phyloP scores from a whole-genome alignment of 2,888 invertebrate species.

The Calephelis perditalis region DNA sequence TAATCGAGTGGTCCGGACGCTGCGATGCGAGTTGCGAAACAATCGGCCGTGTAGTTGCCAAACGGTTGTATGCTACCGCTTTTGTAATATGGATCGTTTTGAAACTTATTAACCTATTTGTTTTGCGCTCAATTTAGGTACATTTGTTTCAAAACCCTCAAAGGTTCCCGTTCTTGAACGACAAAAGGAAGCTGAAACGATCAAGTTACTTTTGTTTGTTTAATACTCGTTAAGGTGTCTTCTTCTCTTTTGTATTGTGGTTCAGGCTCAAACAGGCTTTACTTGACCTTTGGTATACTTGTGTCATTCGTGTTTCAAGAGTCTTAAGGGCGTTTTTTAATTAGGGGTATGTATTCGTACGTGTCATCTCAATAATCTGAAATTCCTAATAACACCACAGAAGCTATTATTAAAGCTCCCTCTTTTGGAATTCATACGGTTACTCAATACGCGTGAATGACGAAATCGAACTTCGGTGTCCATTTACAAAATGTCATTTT shows the following conservation, averaged over 20 bases:
- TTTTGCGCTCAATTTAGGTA: slow-evolving; percentile 58
- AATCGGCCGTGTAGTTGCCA: slow-evolving; percentile 64
- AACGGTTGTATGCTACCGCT: slow-evolving; percentile 71
- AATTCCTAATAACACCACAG: no score
- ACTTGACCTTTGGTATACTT: slow-evolving; percentile 20
- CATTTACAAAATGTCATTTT: no score
- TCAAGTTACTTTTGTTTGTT: slow-evolving; percentile 71
- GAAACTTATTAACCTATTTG: slow-evolving; percentile 75
- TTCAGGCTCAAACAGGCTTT: slow-evolving; percentile 23
- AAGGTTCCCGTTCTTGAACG: slow-evolving; percentile 48
- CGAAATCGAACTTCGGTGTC: no score
- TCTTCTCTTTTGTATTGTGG: slow-evolving; percentile 44
- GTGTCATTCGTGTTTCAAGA: slow-evolving; percentile 34
- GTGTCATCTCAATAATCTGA: no score
- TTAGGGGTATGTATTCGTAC: slow-evolving; percentile 26
- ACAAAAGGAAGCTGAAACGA: slow-evolving; percentile 64
- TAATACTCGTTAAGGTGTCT: slow-evolving; percentile 63
- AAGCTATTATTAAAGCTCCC: no score
- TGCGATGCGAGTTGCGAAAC: slow-evolving; percentile 66
- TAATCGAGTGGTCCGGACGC: slow-evolving; percentile 75
- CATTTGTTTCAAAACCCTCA: slow-evolving; percentile 55
- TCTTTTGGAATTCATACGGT: no score
- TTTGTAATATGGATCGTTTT: slow-evolving; percentile 77
- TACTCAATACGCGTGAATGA: no score
- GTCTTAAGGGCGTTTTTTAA: slow-evolving; percentile 54